Conservation (phyloP, 2,797 vertebrate species). For the Sebastes vulpes region DNA sequence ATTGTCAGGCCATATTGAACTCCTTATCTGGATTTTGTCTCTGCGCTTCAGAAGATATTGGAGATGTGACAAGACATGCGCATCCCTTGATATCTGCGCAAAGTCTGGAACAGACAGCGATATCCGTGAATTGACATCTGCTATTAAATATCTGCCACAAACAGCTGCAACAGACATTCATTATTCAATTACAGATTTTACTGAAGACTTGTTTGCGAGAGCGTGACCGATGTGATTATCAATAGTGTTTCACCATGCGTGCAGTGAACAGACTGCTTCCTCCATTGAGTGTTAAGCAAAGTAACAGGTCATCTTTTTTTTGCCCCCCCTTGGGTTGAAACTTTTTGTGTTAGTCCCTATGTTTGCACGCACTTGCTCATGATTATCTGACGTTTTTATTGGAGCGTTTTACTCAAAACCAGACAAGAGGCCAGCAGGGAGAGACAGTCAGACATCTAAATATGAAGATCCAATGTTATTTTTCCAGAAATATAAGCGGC, state of each 20-base stretch:
- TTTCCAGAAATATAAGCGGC: conserved; percentile 13
- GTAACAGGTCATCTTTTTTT: neutral
- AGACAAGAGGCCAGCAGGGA: neutral
- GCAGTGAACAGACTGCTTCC: neutral
- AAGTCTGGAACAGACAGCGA: conserved; percentile 48
- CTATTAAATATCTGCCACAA: conserved; percentile 62
- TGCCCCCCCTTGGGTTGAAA: neutral
- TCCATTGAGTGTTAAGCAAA: neutral
- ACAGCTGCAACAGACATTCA: conserved; percentile 44
- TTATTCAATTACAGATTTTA: conserved; percentile 59
- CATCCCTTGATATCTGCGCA: conserved; percentile 57
- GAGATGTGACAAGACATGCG: conserved; percentile 62
- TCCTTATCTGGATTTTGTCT: conserved; percentile 46
- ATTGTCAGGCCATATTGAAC: conserved; percentile 46
- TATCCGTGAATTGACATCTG: conserved; percentile 55
- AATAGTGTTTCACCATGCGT: conserved; percentile 10
- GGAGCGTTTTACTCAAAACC: conserved; percentile 12
- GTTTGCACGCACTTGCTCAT: neutral
- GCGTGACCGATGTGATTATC: conserved; percentile 36
- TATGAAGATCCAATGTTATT: conserved; percentile 24
- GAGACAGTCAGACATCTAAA: conserved; percentile 18
- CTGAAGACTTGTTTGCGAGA: conserved; percentile 37
- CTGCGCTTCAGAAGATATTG: conserved; percentile 55
- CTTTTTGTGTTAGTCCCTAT: neutral
- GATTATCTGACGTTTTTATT: neutral